Evolutionary conservation across 2,113 vertebrate species (phyloP).

Genomic region (Ramphastos sulfuratus): DNA sequence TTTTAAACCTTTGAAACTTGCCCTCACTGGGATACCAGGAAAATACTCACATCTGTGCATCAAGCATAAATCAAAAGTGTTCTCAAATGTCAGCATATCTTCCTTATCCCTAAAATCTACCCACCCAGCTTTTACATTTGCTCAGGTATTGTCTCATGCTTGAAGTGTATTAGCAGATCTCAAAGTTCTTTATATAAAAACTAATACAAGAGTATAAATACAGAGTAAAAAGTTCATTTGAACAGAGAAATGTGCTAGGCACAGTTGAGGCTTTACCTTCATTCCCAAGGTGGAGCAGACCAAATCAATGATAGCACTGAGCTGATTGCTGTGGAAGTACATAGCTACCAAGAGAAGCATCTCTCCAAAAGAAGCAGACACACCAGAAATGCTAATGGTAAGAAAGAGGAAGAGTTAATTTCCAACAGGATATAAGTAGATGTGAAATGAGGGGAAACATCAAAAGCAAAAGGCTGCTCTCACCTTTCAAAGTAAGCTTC

Average conservation of each 20-base stretch:
- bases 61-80: not conserved
- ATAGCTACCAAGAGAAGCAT: constrained; percentile 98
- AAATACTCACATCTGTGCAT: not conserved
- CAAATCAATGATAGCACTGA: constrained; percentile 93
- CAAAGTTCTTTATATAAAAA: not conserved
- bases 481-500: constrained; percentile 99
- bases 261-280: constrained; percentile 85
- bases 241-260: not conserved
- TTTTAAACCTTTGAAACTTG: not conserved
- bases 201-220: not conserved
- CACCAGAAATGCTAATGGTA: constrained; percentile 88
- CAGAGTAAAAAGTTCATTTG: not conserved
- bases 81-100: not conserved
- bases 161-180: not conserved
- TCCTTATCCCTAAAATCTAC: not conserved
- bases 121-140: not conserved
- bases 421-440: not conserved
- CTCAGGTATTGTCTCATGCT: not conserved
- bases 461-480: not conserved
- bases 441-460: not conserved
- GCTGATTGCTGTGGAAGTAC: constrained; percentile 99
- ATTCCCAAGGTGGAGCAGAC: constrained; percentile 95
- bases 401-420: constrained; percentile 30
- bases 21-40: not conserved
- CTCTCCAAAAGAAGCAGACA: constrained; percentile 97